These are phyloP conservation scores for Amphiprion ocellaris DNA, from an alignment of 2,113 vertebrate genomes.

Conservation along the genomic window DNA sequence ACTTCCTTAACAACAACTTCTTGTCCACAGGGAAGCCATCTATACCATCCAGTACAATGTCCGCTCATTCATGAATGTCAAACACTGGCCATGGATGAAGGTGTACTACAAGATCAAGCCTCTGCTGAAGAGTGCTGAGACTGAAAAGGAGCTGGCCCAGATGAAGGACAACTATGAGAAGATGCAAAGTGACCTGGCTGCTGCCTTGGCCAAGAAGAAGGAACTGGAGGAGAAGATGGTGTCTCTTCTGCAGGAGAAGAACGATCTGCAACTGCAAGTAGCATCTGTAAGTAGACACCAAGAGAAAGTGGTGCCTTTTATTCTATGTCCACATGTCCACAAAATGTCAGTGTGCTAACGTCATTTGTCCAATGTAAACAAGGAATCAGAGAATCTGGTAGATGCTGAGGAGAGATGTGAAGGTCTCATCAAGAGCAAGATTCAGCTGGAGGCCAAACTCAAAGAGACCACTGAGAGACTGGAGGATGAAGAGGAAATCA, in stretches of 20 bases:
- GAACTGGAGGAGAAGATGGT: slow-evolving; percentile 74
- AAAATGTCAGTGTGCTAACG: neutral
- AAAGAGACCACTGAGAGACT: slow-evolving; percentile 87
- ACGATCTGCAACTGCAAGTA: slow-evolving; percentile 67
- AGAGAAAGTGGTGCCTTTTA: neutral
- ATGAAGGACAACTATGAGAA: slow-evolving; percentile 77
- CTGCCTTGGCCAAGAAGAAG: slow-evolving; percentile 71
- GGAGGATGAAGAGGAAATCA: slow-evolving; percentile 87
- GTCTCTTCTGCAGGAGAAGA: slow-evolving; percentile 72
- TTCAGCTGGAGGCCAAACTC: slow-evolving; percentile 78
- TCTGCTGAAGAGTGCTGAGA: slow-evolving; percentile 71
- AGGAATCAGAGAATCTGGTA: slow-evolving; percentile 74
- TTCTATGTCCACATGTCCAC: neutral
- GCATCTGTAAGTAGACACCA: slow-evolving; percentile 57
- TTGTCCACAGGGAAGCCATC: slow-evolving; percentile 60
- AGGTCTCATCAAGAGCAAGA: slow-evolving; percentile 77
- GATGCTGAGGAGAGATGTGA: slow-evolving; percentile 78
- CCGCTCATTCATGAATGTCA: slow-evolving; percentile 78
- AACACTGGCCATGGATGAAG: slow-evolving; percentile 80
- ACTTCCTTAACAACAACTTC: neutral
- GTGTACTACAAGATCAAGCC: slow-evolving; percentile 80
- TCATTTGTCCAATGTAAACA: neutral
- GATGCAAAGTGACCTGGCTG: slow-evolving; percentile 62
- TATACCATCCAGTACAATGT: slow-evolving; percentile 71
- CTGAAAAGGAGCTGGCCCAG: slow-evolving; percentile 46